These are phyloP conservation scores for Mormyrus proboscirostris DNA, from an alignment of 2,797 vertebrate species.

Conservation along the genomic window DNA sequence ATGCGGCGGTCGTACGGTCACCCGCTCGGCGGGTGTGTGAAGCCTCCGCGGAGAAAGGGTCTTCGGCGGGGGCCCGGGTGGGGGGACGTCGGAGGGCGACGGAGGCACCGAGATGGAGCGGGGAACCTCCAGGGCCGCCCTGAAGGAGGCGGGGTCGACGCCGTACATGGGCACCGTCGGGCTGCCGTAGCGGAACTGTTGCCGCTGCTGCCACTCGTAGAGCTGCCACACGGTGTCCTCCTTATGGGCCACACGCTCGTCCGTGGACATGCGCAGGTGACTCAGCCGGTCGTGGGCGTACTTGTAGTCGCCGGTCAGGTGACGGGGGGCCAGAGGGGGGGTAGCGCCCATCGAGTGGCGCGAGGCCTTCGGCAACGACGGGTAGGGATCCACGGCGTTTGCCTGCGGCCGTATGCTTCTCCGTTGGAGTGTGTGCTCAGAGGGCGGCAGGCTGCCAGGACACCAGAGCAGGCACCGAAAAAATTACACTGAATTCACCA, in stretches of 20 bases:
- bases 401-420: conserved; percentile 66
- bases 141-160: conserved; percentile 68
- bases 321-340: conserved; percentile 59
- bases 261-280: conserved; percentile 81
- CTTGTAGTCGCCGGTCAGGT: conserved; percentile 83
- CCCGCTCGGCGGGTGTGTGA: conserved; percentile 80
- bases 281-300: conserved; percentile 88
- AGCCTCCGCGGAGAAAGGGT: conserved; percentile 69
- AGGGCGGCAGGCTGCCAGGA: conserved; percentile 47
- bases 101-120: conserved; percentile 88
- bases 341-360: conserved; percentile 61
- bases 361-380: conserved; percentile 78
- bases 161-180: conserved; percentile 81
- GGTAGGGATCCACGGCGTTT: conserved; percentile 66
- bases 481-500: background rate
- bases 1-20: conserved; percentile 73
- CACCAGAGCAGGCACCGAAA: background rate
- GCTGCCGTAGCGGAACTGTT: conserved; percentile 87
- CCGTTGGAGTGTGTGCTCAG: conserved; percentile 72
- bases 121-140: conserved; percentile 66
- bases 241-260: conserved; percentile 66
- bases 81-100: conserved; percentile 75
- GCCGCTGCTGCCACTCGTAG: conserved; percentile 94
- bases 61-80: conserved; percentile 57
- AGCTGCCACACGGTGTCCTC: conserved; percentile 82